Base-by-base conservation (phyloP, 2,797 vertebrate species). In the Potorous gilbertii region DNA sequence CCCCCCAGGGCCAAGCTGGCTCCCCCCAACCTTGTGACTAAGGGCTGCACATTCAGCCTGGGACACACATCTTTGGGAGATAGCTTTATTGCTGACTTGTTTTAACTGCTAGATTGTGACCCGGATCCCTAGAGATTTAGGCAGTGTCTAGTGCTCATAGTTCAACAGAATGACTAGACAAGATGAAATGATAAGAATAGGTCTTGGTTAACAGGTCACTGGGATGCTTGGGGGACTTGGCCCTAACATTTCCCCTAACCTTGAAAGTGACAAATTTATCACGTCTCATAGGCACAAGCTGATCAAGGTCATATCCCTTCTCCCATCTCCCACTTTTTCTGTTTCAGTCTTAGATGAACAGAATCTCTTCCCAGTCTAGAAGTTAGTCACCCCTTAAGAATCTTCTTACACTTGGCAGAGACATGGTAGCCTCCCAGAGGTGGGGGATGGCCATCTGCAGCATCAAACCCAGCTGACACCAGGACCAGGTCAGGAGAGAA, bases 401-500 rank as follows among this genome's bases (percentile, higher is more conserved):
- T 50, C 93, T 93, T 91, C 99, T 99, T 99, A 99, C 99, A 99
- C 98, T 99, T 99, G 95, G 99, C 99, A 14, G 99, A 99, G 96
- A 99, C 99, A 97, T 98, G 99, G 98, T 99, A 99, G 98, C 99
- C 99, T 0, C 99, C 99, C 97, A 99, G 97, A 0, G 99, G 98
- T 0, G 99, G 97, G 0, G 99, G 98, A 93, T 99, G 99, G 29
- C 99, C 99, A 21, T 99, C 99, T 0, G 99, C 99, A 0, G 99
- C 99, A 34, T 99, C 99, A 89, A 99, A 99, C 57, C 99, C 99
- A 0, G 99, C 99, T 0, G 99, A 99, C 92, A 99, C 99, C 97
- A 99, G 98, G 96, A 99, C 99, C 98, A 99, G 98, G 1, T 99
- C 99, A 0, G 99, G 99, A 93, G 98, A 99, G 97, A 99, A 99